A percentile compares a stretch with the other conserved stretches of the same genome.
Conservation (phyloP, 2,888 invertebrate species). For the Ramazzottius varieornatus region DNA sequence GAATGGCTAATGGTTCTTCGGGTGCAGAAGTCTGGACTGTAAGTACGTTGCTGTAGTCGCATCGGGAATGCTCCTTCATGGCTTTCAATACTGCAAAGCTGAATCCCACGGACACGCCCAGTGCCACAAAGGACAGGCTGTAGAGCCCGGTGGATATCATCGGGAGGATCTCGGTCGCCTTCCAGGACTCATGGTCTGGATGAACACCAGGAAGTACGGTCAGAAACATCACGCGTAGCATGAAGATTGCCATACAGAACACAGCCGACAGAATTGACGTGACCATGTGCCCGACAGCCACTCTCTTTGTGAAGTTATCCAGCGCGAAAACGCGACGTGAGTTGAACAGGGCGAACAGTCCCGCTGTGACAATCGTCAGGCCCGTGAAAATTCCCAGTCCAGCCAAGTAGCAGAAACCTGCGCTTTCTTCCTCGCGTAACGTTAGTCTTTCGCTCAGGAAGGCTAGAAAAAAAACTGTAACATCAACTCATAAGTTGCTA, state of each 20-base stretch:
- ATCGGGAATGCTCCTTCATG: background rate
- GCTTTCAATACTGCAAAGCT: background rate
- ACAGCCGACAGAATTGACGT: background rate
- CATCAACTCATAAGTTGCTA: no score
- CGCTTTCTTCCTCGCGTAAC: no score
- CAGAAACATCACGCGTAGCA: background rate
- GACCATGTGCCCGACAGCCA: background rate
- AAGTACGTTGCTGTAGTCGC: no score
- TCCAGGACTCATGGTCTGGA: background rate
- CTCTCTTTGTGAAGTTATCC: no score
- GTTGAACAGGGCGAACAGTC: background rate
- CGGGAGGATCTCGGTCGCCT: background rate
- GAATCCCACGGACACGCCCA: background rate
- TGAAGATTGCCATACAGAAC: background rate
- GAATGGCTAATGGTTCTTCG: background rate
- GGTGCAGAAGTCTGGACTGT: background rate
- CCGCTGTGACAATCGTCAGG: background rate
- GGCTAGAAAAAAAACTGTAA: no score
- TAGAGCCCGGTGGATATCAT: background rate
- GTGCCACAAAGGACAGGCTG: background rate
- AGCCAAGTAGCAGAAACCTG: no score
- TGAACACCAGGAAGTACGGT: background rate
- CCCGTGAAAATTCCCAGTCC: no score
- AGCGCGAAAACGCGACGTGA: no score
- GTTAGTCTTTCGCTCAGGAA: no score